Evolutionary conservation across 2,113 vertebrate species (phyloP).

Genomic region (Myanophis thanlyinensis): DNA sequence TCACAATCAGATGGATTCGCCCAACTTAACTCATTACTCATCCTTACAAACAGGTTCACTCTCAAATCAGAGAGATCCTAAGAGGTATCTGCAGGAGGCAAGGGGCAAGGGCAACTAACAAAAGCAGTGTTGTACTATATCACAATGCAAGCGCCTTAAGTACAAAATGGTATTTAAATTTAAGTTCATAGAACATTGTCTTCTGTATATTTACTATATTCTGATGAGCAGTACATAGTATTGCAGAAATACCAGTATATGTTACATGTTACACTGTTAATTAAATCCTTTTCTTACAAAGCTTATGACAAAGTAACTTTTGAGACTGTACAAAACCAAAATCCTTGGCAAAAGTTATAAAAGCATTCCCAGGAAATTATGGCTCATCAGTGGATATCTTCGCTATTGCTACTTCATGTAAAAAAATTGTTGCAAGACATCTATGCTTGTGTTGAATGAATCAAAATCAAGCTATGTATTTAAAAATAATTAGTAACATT

Average conservation of each 20-base stretch:
- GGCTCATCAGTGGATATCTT: not conserved
- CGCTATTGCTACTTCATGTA: not conserved
- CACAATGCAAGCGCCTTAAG: not conserved
- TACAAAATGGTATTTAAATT: not conserved
- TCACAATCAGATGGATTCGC: not conserved
- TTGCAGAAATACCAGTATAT: not conserved
- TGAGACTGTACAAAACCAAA: not conserved
- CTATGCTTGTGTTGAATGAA: not conserved
- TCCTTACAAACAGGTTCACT: not conserved
- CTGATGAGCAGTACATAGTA: not conserved
- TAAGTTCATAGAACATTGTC: not conserved
- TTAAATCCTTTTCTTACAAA: not conserved
- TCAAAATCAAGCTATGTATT: not conserved
- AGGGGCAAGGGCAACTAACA: not conserved
- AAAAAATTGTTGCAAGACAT: not conserved
- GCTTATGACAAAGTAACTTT: not conserved
- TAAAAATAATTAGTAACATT: not conserved
- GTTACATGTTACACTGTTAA: not conserved
- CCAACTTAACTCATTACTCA: not conserved
- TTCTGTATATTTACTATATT: not conserved
- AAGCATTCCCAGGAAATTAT: not conserved
- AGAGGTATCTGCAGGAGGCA: not conserved
- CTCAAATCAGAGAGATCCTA: not conserved
- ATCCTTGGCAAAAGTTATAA: not conserved
- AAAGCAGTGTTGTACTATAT: not conserved